Evolutionary conservation across 2,888 invertebrate species (phyloP).

Genomic region (Bellardia bayeri): DNA sequence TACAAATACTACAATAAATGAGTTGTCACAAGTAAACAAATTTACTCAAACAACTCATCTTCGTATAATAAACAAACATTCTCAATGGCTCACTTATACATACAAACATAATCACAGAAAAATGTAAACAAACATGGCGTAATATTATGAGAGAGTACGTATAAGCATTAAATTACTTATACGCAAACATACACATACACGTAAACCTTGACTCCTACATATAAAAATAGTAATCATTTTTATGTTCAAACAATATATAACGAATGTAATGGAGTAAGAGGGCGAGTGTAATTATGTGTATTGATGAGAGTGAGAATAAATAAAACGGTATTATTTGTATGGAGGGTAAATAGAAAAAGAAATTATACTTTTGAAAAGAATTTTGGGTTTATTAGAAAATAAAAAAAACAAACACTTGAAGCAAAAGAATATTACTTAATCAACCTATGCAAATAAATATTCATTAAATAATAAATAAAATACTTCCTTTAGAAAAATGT

Average conservation of each 20-base stretch:
- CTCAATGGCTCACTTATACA: not conserved
- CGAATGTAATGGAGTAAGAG: not conserved
- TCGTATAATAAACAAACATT: slow-evolving; percentile 23
- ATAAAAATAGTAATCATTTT: slow-evolving; percentile 3
- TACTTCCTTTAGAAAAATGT: too few species aligned
- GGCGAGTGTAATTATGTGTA: not conserved
- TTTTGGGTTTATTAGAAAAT: too few species aligned
- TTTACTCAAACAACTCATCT: slow-evolving; percentile 25
- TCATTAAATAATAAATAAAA: too few species aligned
- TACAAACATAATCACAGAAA: not conserved
- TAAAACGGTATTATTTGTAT: not conserved
- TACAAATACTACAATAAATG: not conserved
- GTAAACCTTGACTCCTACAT: not conserved
- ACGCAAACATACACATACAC: not conserved
- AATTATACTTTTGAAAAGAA: not conserved
- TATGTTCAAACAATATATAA: not conserved
- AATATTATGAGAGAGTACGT: not conserved
- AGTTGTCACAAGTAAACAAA: slow-evolving; percentile 13
- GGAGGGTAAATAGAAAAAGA: not conserved
- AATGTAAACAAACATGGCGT: not conserved
- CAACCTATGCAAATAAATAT: too few species aligned
- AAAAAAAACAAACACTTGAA: too few species aligned
- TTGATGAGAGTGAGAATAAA: not conserved
- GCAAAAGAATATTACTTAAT: too few species aligned
- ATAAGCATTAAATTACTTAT: slow-evolving; percentile 18